Percentiles rank a stretch among this genome's conserved stretches.
These are phyloP conservation scores for Campaea margaritaria DNA, from an alignment of 2,888 invertebrate species.

Conservation along the genomic window DNA sequence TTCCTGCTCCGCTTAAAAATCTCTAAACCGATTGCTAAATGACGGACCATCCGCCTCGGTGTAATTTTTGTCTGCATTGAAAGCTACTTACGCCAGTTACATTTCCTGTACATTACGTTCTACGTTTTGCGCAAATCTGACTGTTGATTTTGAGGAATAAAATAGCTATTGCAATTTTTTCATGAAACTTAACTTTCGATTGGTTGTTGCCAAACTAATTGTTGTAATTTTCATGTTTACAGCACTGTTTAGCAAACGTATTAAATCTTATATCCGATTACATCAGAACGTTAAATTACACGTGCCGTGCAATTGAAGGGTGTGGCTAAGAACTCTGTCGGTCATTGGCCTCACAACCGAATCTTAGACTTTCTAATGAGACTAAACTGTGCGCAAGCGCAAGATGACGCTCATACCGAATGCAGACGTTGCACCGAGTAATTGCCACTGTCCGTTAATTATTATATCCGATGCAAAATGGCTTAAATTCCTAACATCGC, in stretches of 20 bases:
- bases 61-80: constrained; percentile 41
- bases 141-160: not conserved
- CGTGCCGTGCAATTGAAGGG: constrained; percentile 67
- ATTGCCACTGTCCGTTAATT: constrained; percentile 60
- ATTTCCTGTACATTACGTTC: not conserved
- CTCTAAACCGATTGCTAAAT: constrained; percentile 48
- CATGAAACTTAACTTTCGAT: constrained; percentile 1
- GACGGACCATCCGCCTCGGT: constrained; percentile 57
- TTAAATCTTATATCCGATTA: constrained; percentile 19
- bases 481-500: constrained; percentile 46
- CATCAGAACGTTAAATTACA: constrained; percentile 51
- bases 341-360: constrained; percentile 71
- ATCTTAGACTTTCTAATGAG: constrained; percentile 80
- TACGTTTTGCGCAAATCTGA: not conserved
- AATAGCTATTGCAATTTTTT: constrained; percentile 5
- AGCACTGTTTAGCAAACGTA: constrained; percentile 7
- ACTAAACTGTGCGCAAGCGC: constrained; percentile 64
- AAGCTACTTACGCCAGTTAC: constrained; percentile 3
- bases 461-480: constrained; percentile 57
- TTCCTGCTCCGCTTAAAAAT: constrained; percentile 63
- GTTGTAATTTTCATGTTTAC: not conserved
- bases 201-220: constrained; percentile 2
- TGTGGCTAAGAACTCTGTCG: constrained; percentile 66
- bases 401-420: constrained; percentile 60
- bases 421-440: constrained; percentile 55